These are phyloP conservation scores for Pseudolycoriella hygida DNA, from an alignment of 2,888 invertebrate species.

Conservation along the genomic window DNA sequence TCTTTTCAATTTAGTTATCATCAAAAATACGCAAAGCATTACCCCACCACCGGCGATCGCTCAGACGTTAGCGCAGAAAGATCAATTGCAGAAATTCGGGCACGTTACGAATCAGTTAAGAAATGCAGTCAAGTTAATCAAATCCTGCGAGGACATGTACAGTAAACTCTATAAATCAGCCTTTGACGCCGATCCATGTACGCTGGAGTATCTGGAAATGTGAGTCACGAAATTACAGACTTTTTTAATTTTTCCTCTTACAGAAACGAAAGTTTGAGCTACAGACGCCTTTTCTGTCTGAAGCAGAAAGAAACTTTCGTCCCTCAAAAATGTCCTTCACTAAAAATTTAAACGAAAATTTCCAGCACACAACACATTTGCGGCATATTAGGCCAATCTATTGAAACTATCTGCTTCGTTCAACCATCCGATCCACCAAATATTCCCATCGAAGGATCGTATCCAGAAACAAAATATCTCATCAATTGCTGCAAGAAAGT, in stretches of 20 bases:
- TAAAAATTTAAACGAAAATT: no score
- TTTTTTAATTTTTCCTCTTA: not conserved
- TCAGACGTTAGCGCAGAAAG: constrained; percentile 59
- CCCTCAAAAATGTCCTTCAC: no score
- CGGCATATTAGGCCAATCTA: constrained; percentile 23
- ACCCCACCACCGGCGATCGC: constrained; percentile 90
- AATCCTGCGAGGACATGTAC: constrained; percentile 52
- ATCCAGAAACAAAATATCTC: constrained; percentile 23
- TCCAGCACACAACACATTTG: constrained; percentile 23
- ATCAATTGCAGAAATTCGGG: constrained; percentile 61
- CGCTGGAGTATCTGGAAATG: constrained; percentile 55
- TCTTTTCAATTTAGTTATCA: constrained; percentile 27
- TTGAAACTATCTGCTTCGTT: constrained; percentile 26
- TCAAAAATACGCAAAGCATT: constrained; percentile 42
- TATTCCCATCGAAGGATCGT: constrained; percentile 22
- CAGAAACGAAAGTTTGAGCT: no score
- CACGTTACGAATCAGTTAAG: constrained; percentile 62
- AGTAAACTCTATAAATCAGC: constrained; percentile 64
- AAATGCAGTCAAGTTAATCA: constrained; percentile 53
- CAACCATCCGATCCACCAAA: constrained; percentile 26
- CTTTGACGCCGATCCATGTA: constrained; percentile 70
- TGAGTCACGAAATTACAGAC: constrained; percentile 19
- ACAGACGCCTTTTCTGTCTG: no score
- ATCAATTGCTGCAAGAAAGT: constrained; percentile 24
- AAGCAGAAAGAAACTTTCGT: no score